Evolutionary conservation across 2,113 vertebrate species (phyloP), one percentile per base, ranked within the genome.

Genomic region (Nycticebus coucang): DNA sequence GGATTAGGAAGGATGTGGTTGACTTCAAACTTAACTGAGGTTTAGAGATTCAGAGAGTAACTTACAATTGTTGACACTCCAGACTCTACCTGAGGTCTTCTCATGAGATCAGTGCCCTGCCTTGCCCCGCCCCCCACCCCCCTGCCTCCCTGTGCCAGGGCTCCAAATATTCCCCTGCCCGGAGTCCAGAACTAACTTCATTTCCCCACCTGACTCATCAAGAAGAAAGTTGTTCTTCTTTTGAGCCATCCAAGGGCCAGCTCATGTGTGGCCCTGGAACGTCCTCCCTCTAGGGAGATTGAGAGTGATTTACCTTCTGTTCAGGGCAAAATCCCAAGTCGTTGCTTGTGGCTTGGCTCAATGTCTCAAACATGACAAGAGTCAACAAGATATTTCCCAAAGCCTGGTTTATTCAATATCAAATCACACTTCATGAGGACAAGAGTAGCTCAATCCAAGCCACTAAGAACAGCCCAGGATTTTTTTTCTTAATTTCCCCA

Each of bases 401-500:
- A 86, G n/a, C 55, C 55, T 62, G 55, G 8, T n/a, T 62, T 82
- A 53, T 79, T 94, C 8, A 15, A 15, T 66, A 53, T 71, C 59
- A 91, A 72, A 62, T 82, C 64, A 53, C n/a, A 89, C 9, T 35
- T 14, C 21, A 71, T 24, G 0, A 57, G 3, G 35, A 53, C 17
- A 72, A 77, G 1, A 35, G 35, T 85, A 30, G 50, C 7, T 60
- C 10, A 68, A 11, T 75, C 41, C 64, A 64, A 69, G 19, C 69
- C 45, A 15, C 37, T 94, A 80, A 77, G 55, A 80, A 24, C 2
- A n/a, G 3, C 1, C 1, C 11, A 24, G 6, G 8, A 50, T 26
- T 19, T 21, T 37, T 57, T 18, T 1, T n/a, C 41, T 68, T 10
- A 30, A 19, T 15, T 22, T 0, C 35, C 3, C 35, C 0, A 5